Percentiles rank a stretch among this genome's conserved stretches.
Conservation (phyloP, 2,797 vertebrate species). For the Microctenopoma steveboyesi region DNA sequence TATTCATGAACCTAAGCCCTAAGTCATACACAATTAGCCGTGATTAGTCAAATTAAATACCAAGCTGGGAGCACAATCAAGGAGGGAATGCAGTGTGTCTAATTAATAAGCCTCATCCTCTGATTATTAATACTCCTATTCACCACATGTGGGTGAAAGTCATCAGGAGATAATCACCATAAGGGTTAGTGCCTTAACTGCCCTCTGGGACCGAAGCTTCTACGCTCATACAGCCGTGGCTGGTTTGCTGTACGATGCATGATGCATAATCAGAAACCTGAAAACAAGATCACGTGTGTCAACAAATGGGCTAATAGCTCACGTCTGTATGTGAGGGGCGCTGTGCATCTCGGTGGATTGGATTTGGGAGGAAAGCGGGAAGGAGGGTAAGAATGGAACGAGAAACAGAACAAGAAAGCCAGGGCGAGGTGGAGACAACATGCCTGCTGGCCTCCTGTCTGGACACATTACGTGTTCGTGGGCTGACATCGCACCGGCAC, state of each 20-base stretch:
- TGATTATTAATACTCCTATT: conserved; percentile 34
- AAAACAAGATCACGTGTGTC: conserved; percentile 20
- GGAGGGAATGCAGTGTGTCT: conserved; percentile 35
- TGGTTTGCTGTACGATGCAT: conserved; percentile 2
- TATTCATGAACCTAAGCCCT: conserved; percentile 65
- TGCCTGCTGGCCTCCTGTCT: conserved; percentile 78
- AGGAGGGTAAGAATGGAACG: conserved; percentile 29
- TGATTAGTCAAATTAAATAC: conserved; percentile 74
- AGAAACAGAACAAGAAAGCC: conserved; percentile 22
- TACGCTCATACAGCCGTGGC: background rate
- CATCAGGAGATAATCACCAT: conserved; percentile 43
- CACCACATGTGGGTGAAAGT: conserved; percentile 50
- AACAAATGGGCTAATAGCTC: conserved; percentile 27
- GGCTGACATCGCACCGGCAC: conserved; percentile 52
- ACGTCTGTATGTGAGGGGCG: conserved; percentile 6
- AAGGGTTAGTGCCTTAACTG: conserved; percentile 24
- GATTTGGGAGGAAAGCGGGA: conserved; percentile 43
- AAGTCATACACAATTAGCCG: conserved; percentile 64
- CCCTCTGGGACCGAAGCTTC: conserved; percentile 38
- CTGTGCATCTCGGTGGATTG: conserved; percentile 44
- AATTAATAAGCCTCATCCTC: conserved; percentile 60
- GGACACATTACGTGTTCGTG: conserved; percentile 73
- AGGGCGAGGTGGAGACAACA: conserved; percentile 61
- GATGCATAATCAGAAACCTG: conserved; percentile 4
- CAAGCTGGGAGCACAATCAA: conserved; percentile 48